Evolutionary conservation across 2,113 vertebrate species (phyloP).

Genomic region (Perca flavescens): DNA sequence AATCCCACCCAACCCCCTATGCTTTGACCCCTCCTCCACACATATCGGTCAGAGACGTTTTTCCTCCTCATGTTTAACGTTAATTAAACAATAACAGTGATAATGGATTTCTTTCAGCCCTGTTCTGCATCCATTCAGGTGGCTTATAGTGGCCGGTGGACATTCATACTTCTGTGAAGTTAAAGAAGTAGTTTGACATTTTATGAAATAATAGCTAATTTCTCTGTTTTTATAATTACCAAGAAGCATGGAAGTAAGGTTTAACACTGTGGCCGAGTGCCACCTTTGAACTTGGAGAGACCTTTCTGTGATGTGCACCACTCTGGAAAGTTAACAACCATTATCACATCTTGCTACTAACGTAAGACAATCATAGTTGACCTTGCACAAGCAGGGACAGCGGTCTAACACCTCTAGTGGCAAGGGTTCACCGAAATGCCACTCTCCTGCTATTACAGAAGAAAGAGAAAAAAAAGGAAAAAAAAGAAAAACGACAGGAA

Average conservation of each 20-base stretch:
- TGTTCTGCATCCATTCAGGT: conserved; percentile 2
- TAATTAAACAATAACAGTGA: conserved; percentile 72
- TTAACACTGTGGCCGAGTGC: neutral
- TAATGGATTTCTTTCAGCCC: conserved; percentile 55
- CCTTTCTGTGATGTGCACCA: conserved; percentile 55
- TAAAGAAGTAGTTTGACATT: neutral
- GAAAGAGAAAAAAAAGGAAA: conserved; percentile 3
- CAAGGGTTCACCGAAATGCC: conserved; percentile 79
- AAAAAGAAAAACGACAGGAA: conserved; percentile 46
- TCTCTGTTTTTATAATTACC: neutral
- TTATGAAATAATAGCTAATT: neutral
- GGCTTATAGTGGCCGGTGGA: conserved; percentile 5
- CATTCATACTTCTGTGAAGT: conserved; percentile 1
- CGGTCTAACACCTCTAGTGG: conserved; percentile 76
- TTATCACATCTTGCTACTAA: conserved; percentile 73
- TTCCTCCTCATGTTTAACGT: conserved; percentile 63
- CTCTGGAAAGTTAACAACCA: conserved; percentile 61
- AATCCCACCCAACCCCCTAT: conserved; percentile 45
- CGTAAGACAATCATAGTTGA: conserved; percentile 74
- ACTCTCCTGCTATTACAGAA: conserved; percentile 63
- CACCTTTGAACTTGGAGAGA: conserved; percentile 47
- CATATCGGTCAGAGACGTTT: conserved; percentile 39
- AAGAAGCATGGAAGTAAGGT: neutral
- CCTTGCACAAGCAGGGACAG: conserved; percentile 77
- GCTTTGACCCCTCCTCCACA: conserved; percentile 41